Evolutionary conservation across 2,797 vertebrate genomes (phyloP), one percentile per base, ranked within the genome.

Genomic region (Loriculus beryllinus): DNA sequence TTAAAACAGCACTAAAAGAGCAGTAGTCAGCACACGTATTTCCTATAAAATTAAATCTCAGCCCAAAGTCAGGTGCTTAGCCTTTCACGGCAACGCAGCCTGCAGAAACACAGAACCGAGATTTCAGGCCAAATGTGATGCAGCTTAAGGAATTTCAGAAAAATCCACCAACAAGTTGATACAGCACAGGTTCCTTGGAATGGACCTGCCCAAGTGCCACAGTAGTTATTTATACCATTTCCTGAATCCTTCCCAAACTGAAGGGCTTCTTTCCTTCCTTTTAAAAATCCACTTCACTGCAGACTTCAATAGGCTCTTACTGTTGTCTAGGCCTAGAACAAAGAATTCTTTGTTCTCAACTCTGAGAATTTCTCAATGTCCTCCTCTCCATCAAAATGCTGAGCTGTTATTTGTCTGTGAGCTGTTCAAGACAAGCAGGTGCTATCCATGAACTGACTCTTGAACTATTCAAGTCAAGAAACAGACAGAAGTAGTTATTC

Each of bases 341-440:
- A 88, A 70, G 40, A 93, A 88, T 68, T 86, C 86, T 86, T 95
- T 96, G 86, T 93, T 89, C 79, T 62, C 9, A 0, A 14, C 37
- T 56, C 37, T 67, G 71, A 71, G 65, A 92, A 87, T 71, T 92
- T 83, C 82, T 94, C 86, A 31, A 39, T 40, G 47, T 57, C 26
- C 60, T 87, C 13, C 59, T 70, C 77, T 83, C 63, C 68, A 90
- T 48, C 56, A 67, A 86, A 92, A 88, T 22, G 29, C 62, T 0
- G 0, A 64, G 57, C 72, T 85, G 49, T 81, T 86, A 63, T 18
- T 87, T 57, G 18, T 63, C 54, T 16, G 18, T 11, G 48, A 91
- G 67, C 59, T 92, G 88, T 88, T 48, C 81, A 87, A 76, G 74
- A 52, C 51, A 77, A 79, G 75, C 63, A 95, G 75, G 81, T 95